Evolutionary conservation across 2,797 vertebrate species (phyloP).

Genomic region (Huso huso): DNA sequence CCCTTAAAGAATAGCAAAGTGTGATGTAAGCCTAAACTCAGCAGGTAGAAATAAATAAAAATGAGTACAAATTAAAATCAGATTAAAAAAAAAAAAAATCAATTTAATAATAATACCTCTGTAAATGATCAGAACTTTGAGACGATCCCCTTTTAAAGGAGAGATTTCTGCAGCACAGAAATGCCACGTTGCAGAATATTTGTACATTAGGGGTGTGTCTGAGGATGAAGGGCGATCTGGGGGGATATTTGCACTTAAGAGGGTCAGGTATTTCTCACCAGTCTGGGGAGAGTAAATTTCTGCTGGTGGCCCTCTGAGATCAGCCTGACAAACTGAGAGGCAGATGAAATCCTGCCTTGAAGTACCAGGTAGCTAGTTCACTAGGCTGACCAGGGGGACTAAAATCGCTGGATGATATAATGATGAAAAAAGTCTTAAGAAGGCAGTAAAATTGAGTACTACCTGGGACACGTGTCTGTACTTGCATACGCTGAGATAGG

Average conservation of each 20-base stretch:
- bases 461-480: neutral
- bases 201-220: neutral
- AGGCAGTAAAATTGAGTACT: neutral
- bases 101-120: neutral
- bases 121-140: neutral
- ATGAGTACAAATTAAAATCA: neutral
- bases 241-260: constrained; percentile 15
- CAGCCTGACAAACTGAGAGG: neutral
- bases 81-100: neutral
- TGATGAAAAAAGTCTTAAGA: constrained; percentile 1
- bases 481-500: constrained; percentile 1
- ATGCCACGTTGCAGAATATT: neutral
- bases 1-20: too few relatives aligned
- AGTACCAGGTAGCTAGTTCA: neutral
- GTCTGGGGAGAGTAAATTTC: constrained; percentile 35
- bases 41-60: too few relatives aligned
- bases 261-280: constrained; percentile 60
- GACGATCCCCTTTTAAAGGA: neutral
- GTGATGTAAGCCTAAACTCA: too few relatives aligned
- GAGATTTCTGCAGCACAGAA: neutral
- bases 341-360: constrained; percentile 13
- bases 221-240: neutral
- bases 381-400: neutral
- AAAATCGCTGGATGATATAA: neutral
- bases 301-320: constrained; percentile 4